A percentile compares a stretch with the other conserved stretches of the same genome.
Conservation (phyloP, 2,888 invertebrate species). For the Cataglyphis albicans region DNA sequence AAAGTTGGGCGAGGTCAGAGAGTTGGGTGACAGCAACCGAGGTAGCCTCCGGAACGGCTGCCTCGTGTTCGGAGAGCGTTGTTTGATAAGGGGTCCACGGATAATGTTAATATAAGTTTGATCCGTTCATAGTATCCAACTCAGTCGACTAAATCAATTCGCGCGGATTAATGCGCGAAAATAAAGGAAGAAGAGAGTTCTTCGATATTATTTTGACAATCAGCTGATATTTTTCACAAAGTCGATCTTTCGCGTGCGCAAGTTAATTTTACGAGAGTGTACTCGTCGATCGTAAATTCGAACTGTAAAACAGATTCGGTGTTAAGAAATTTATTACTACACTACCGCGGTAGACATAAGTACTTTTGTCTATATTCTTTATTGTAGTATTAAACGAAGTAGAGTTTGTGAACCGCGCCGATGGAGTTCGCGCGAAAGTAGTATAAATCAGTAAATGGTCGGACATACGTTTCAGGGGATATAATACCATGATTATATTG, state of each 20-base stretch:
- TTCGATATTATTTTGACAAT: not conserved
- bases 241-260: not conserved
- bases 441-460: conserved; percentile 35
- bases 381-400: not conserved
- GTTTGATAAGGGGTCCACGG: conserved; percentile 34
- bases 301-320: not conserved
- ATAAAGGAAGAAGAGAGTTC: conserved; percentile 4
- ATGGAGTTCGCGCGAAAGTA: not conserved
- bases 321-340: conserved; percentile 22
- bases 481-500: not conserved
- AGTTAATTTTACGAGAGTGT: not conserved
- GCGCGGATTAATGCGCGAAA: not conserved
- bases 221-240: not conserved
- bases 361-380: not conserved
- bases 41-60: conserved; percentile 20
- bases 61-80: conserved; percentile 14
- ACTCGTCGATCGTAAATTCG: not conserved
- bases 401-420: not conserved
- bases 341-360: not conserved
- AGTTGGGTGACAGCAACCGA: conserved; percentile 18
- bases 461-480: not conserved
- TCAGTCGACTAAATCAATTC: conserved; percentile 23
- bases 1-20: conserved; percentile 12
- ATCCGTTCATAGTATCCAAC: not conserved
- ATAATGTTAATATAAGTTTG: conserved; percentile 30